A percentile compares a stretch with the other conserved stretches of the same genome.
These are phyloP conservation scores for Australoheros scitulus DNA, from an alignment of 2,113 vertebrate genomes.

Conservation along the genomic window DNA sequence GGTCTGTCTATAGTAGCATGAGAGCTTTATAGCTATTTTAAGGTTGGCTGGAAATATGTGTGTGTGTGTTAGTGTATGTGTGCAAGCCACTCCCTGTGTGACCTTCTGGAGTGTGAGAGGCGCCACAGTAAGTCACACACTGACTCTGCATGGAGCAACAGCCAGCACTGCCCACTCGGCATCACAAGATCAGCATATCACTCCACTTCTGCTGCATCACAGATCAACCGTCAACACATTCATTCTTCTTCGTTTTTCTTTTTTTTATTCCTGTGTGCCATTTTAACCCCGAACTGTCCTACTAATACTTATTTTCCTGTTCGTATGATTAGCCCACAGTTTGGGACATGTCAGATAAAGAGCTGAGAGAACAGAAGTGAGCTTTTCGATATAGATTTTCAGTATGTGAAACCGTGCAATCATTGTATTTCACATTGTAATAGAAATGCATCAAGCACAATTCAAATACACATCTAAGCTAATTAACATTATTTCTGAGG, in stretches of 20 bases:
- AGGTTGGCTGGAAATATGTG: conserved; percentile 38
- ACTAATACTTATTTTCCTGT: not conserved
- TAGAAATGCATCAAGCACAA: conserved; percentile 22
- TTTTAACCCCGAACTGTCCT: conserved; percentile 25
- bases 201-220: conserved; percentile 57
- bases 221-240: conserved; percentile 13
- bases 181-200: conserved; percentile 58
- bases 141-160: conserved; percentile 54
- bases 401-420: not conserved
- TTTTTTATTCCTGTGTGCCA: not conserved
- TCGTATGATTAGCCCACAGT: conserved; percentile 2
- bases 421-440: not conserved
- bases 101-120: conserved; percentile 76
- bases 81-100: conserved; percentile 68
- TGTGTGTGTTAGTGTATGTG: conserved; percentile 18
- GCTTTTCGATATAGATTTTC: not conserved
- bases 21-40: conserved; percentile 61
- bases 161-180: conserved; percentile 55
- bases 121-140: conserved; percentile 65
- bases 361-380: not conserved
- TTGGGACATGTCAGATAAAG: not conserved
- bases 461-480: conserved; percentile 30
- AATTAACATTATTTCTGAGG: conserved; percentile 72
- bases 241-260: not conserved
- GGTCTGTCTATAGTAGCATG: not conserved